Percentiles rank a stretch among this genome's conserved stretches.
Evolutionary conservation across 2,113 vertebrate genomes (phyloP).

Genomic region (Theropithecus gelada): DNA sequence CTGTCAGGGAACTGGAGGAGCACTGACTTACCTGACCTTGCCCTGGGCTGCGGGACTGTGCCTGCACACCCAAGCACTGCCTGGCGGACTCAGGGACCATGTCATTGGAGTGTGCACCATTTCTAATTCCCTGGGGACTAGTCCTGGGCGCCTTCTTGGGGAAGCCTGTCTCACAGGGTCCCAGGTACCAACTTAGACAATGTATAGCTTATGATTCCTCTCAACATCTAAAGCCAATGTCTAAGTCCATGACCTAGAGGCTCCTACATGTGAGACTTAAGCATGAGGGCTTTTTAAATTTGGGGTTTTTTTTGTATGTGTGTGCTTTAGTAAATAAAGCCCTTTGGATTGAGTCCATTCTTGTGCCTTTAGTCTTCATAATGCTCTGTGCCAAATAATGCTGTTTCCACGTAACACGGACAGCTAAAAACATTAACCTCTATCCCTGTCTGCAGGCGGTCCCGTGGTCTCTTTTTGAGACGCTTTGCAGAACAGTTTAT

Average conservation of each 20-base stretch:
- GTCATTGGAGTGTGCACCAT: neutral
- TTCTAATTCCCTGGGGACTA: neutral
- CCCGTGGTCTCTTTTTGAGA: neutral
- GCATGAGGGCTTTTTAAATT: neutral
- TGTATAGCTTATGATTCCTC: neutral
- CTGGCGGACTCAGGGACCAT: neutral
- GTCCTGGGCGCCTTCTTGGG: neutral
- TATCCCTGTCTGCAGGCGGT: neutral
- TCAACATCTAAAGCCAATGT: neutral
- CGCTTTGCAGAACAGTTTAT: neutral
- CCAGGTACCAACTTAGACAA: neutral
- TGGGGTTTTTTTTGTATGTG: neutral
- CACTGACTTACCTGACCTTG: slow-evolving; percentile 1
- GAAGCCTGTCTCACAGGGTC: neutral
- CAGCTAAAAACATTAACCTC: neutral
- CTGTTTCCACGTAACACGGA: neutral
- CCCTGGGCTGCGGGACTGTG: neutral
- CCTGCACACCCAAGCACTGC: neutral
- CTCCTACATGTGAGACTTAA: neutral
- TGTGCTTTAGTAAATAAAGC: neutral
- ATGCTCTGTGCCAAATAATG: neutral
- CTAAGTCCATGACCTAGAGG: neutral
- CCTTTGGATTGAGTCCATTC: neutral
- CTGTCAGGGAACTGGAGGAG: slow-evolving; percentile 38
- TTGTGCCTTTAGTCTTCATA: neutral